Evolutionary conservation across 2,888 invertebrate genomes (phyloP).

Genomic region (Heliconius sara): DNA sequence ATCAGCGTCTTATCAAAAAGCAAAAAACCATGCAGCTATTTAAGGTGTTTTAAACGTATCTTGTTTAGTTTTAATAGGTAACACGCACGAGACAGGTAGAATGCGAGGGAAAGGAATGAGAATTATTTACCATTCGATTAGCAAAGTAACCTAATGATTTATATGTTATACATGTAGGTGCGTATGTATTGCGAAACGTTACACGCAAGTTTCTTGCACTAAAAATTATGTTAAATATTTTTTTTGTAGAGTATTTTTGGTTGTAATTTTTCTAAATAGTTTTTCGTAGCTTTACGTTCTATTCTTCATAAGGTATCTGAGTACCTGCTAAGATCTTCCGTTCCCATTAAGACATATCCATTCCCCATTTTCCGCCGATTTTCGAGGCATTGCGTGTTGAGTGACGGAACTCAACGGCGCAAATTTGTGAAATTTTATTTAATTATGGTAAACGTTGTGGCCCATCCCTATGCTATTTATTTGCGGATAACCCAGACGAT

Average conservation of each 20-base stretch:
- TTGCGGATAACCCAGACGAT: too few species aligned
- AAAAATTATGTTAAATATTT: not conserved
- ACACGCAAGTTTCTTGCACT: not conserved
- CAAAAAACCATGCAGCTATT: not conserved
- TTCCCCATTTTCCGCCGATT: too few species aligned
- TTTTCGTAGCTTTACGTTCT: too few species aligned
- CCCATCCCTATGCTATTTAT: too few species aligned
- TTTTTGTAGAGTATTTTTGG: not conserved
- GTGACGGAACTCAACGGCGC: too few species aligned
- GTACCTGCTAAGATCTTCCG: too few species aligned
- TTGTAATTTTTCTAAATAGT: not conserved
- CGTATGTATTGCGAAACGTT: not conserved
- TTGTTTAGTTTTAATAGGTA: slow-evolving; percentile 13
- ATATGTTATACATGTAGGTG: slow-evolving; percentile 25
- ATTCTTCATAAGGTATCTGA: too few species aligned
- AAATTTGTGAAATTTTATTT: too few species aligned
- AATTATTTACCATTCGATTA: slow-evolving; percentile 38
- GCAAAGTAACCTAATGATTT: slow-evolving; percentile 37
- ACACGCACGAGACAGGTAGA: slow-evolving; percentile 19
- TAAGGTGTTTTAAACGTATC: not conserved
- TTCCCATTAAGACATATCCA: too few species aligned
- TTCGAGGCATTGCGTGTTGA: too few species aligned
- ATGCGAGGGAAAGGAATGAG: slow-evolving; percentile 34
- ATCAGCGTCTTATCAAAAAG: not conserved
- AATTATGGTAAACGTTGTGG: too few species aligned